Conservation (phyloP, 23 tunicate genomes). For the Phallusia fumigata region DNA sequence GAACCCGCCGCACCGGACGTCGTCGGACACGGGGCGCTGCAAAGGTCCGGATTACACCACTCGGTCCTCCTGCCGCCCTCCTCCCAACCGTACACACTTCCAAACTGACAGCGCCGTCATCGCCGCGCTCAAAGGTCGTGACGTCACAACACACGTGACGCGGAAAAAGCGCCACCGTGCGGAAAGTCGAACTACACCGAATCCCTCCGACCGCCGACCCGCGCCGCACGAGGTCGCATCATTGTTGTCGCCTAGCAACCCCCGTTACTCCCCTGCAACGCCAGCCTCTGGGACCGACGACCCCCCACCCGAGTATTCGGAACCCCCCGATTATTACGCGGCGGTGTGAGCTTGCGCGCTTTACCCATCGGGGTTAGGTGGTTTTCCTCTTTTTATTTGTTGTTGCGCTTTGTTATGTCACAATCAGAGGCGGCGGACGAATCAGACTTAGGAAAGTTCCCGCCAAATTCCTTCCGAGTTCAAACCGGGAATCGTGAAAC, state of each 20-base stretch:
- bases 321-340: slow-evolving; percentile 18
- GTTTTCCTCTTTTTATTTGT: neutral
- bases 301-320: slow-evolving; percentile 19
- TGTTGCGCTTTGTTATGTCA: neutral
- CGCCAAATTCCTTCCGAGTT: neutral
- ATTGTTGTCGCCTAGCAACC: slow-evolving; percentile 8
- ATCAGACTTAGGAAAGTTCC: too few relatives aligned
- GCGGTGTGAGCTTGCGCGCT: neutral
- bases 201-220: neutral
- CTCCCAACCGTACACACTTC: neutral
- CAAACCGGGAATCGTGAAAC: neutral
- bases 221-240: neutral
- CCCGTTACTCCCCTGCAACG: neutral
- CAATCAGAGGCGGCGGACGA: neutral
- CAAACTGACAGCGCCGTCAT: neutral
- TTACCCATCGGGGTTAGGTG: neutral
- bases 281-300: neutral
- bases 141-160: neutral
- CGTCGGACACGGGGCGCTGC: neutral
- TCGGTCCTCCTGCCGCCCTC: neutral
- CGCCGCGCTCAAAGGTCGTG: neutral
- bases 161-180: neutral
- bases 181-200: slow-evolving; percentile 1
- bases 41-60: neutral
- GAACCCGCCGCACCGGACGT: neutral